These are phyloP conservation scores for Pterobdella sp. DNA, from an alignment of 2,888 invertebrate species.

Conservation along the genomic window DNA sequence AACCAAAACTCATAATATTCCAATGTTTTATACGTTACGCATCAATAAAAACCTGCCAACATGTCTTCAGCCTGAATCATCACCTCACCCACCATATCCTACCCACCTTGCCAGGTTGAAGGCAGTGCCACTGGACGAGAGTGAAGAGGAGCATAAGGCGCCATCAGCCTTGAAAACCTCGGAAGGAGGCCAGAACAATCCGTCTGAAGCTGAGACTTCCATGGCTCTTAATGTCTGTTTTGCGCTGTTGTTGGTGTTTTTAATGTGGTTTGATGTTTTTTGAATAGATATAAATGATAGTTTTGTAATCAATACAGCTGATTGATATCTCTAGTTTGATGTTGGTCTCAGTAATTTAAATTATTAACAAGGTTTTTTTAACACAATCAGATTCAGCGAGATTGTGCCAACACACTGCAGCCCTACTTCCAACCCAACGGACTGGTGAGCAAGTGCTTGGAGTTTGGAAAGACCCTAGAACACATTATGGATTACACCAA, in stretches of 20 bases:
- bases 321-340: background rate
- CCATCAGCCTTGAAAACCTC: background rate
- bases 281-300: too few species aligned
- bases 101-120: conserved; percentile 57
- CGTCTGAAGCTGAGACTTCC: conserved; percentile 45
- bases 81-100: background rate
- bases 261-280: too few species aligned
- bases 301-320: too few species aligned
- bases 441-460: conserved; percentile 80
- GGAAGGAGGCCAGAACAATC: conserved; percentile 30
- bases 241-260: too few species aligned
- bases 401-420: conserved; percentile 75
- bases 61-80: background rate
- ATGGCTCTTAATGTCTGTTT: conserved; percentile 53
- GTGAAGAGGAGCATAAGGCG: conserved; percentile 44
- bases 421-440: conserved; percentile 71
- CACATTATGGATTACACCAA: conserved; percentile 95
- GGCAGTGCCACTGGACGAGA: conserved; percentile 54
- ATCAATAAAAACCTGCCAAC: too few species aligned
- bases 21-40: too few species aligned
- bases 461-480: conserved; percentile 76
- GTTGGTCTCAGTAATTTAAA: too few species aligned
- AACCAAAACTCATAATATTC: background rate
- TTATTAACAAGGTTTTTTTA: too few species aligned
- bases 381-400: conserved; percentile 74